phyloP scores from a whole-genome alignment of 1,140 invertebrate species.

The Drosophila persimilis region DNA sequence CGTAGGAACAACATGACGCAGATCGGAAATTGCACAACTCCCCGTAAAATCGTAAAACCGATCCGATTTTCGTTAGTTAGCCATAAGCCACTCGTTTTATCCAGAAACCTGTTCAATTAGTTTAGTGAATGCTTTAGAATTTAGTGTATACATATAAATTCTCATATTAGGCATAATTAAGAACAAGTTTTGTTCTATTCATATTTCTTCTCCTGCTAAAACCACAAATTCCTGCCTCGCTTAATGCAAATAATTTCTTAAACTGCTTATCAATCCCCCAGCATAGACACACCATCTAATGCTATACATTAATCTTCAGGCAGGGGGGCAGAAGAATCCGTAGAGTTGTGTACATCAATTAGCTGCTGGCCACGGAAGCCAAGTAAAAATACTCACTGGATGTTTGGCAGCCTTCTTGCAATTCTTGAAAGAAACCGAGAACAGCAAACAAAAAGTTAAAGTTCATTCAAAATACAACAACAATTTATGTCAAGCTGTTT shows the following conservation, averaged over 20 bases:
- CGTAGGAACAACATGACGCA: constrained; percentile 35
- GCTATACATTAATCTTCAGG: constrained; percentile 39
- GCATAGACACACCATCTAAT: constrained; percentile 17
- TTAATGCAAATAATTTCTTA: constrained; percentile 46
- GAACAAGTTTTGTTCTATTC: constrained; percentile 56
- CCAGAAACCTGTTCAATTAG: constrained; percentile 56
- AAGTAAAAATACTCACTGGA: constrained; percentile 28
- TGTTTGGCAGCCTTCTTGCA: constrained; percentile 13
- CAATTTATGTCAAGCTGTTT: constrained; percentile 26
- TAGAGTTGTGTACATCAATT: constrained; percentile 34
- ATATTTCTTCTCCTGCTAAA: constrained; percentile 21
- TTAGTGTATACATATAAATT: constrained; percentile 57
- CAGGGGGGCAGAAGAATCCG: constrained; percentile 13
- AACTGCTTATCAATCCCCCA: constrained; percentile 35
- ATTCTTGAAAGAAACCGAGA: constrained; percentile 23
- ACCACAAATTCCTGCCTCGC: constrained; percentile 26
- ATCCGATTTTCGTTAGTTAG: too few relatives aligned
- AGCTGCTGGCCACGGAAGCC: constrained; percentile 33
- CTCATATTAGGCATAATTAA: constrained; percentile 59
- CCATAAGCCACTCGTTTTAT: background rate
- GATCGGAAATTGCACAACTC: constrained; percentile 39
- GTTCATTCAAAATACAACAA: constrained; percentile 52
- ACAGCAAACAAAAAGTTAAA: constrained; percentile 14
- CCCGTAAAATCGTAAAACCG: constrained; percentile 8
- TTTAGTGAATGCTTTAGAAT: constrained; percentile 58